phyloP scores from a whole-genome alignment of 2,888 invertebrate species.

The Eulithis testata region DNA sequence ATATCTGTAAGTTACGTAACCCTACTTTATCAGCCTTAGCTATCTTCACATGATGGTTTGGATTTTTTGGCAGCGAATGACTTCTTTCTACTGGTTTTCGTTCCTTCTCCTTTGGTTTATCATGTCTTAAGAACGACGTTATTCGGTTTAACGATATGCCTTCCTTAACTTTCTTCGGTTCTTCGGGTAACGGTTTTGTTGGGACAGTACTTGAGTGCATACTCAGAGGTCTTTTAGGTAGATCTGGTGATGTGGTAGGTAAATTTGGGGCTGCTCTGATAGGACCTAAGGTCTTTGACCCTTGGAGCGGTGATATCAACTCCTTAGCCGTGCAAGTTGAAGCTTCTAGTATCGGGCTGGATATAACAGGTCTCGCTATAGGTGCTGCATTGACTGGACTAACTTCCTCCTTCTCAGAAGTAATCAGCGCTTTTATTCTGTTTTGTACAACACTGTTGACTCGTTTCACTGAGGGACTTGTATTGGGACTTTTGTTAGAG shows the following conservation, averaged over 20 bases:
- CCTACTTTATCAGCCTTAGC: conserved; percentile 89
- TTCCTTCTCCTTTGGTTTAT: conserved; percentile 80
- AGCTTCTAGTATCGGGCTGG: conserved; percentile 91
- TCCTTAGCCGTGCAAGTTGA: conserved; percentile 93
- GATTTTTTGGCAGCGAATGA: conserved; percentile 85
- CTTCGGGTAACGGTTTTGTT: conserved; percentile 77
- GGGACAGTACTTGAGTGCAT: conserved; percentile 70
- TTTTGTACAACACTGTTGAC: conserved; percentile 73
- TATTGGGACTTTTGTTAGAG: conserved; percentile 64
- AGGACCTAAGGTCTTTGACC: conserved; percentile 85
- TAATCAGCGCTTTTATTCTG: conserved; percentile 75
- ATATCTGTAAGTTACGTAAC: conserved; percentile 91
- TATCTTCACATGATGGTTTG: conserved; percentile 84
- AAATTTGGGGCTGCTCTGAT: conserved; percentile 85
- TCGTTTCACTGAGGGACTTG: conserved; percentile 72
- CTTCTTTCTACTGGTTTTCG: conserved; percentile 80
- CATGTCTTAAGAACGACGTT: conserved; percentile 89
- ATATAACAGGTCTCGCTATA: conserved; percentile 90
- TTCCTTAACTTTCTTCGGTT: conserved; percentile 84
- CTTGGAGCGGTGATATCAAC: conserved; percentile 86
- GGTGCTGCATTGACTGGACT: conserved; percentile 81
- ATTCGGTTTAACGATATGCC: conserved; percentile 88
- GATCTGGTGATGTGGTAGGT: conserved; percentile 66
- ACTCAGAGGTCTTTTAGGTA: conserved; percentile 81
- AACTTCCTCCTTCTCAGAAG: conserved; percentile 72